phyloP scores from a whole-genome alignment of 2,888 invertebrate genomes.

The Melipona bicolor region DNA sequence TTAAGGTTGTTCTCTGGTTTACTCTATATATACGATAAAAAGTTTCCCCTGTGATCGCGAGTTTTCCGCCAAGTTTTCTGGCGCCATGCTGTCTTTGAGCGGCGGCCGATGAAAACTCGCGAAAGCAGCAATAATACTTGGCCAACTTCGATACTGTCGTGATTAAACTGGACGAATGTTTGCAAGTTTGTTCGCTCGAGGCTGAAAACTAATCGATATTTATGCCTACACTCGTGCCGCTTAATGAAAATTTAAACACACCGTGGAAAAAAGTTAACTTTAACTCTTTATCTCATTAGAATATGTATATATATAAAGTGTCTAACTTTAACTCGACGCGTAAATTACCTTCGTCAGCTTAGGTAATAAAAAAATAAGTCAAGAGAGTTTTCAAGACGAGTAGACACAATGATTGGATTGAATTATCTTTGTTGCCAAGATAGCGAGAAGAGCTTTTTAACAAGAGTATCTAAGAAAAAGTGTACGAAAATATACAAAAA shows the following conservation, averaged over 20 bases:
- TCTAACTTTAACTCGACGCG: not conserved
- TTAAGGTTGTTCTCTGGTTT: not conserved
- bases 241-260: not conserved
- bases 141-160: slow-evolving; percentile 31
- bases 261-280: too few relatives aligned
- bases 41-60: not conserved
- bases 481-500: not conserved
- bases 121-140: slow-evolving; percentile 35
- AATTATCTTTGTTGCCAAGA: too few relatives aligned
- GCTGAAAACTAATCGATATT: slow-evolving; percentile 21
- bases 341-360: not conserved
- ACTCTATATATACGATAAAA: not conserved
- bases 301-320: not conserved
- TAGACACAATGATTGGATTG: not conserved
- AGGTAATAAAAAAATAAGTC: not conserved
- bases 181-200: not conserved
- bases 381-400: too few relatives aligned
- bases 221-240: not conserved
- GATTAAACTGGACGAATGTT: slow-evolving; percentile 28
- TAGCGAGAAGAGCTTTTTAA: too few relatives aligned
- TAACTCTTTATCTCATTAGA: not conserved
- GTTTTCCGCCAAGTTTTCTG: not conserved
- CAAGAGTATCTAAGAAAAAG: not conserved
- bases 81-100: slow-evolving; percentile 29
- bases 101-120: slow-evolving; percentile 21